Base-by-base conservation (phyloP, 2,888 invertebrate species). In the Holacanthella duospinosa region DNA sequence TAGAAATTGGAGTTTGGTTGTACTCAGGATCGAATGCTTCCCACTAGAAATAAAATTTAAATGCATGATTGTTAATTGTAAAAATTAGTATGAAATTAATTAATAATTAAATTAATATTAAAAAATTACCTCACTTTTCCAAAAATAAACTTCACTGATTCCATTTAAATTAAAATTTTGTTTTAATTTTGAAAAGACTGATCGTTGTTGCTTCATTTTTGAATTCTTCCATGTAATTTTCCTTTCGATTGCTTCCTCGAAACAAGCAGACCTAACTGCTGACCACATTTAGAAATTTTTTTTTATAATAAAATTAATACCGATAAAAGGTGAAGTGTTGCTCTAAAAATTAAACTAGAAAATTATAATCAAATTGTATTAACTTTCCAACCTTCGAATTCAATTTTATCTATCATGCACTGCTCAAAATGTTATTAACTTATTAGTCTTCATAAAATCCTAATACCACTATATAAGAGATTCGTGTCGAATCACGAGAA, bases 41-140 rank as follows among this genome's bases (percentile, higher is more conserved):
- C 68, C 68, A 68, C 68, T 68, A 55, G 29, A 60, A 59, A 36
- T n/a, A 26, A 29, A 29, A 26, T 60, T 21, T 19, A 56, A 56
- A n/a, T n/a, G n/a, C n/a, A n/a, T n/a, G n/a, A n/a, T n/a, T n/a
- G n/a, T n/a, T n/a, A n/a, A n/a, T n/a, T n/a, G n/a, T n/a, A 28
- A 53, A 55, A 25, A 25, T 43, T 9, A n/a, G n/a, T 27, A 24
- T 27, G 29, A 61, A 53, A 16, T 29, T 28, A 44, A 43, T n/a
- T 56, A 43, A 9, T 59, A 27, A 36, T 25, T 12, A 55, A 2
- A 56, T 29, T 21, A 26, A 44, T 24, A 43, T 4, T 54, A 36
- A 58, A 21, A 26, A 1, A 27, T 43, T 62, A 68, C 68, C 68
- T 68, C 68, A 29, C 66, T 66, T 64, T 68, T 68, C 66, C 68